Base-by-base conservation (phyloP, 35 echinoderm and acorn worm species). In the Patiria miniata region DNA sequence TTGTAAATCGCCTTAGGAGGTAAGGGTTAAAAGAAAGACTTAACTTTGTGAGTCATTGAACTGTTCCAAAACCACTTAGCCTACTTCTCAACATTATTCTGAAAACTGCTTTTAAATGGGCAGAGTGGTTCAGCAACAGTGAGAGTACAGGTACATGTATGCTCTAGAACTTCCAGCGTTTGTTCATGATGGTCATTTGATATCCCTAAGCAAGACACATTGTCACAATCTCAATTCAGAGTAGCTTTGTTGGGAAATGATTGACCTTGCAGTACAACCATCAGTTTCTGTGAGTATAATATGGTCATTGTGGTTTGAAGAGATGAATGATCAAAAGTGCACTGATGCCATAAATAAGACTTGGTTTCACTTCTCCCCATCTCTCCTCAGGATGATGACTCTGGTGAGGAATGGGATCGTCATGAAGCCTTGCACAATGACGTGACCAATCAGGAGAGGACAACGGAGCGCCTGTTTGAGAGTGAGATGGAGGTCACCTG, bases 321-420 rank as follows among this genome's bases (percentile, higher is more conserved):
- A 78, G 32, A 34, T 37, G 33, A 51, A 79, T 0, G 85, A 77
- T 52, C 52, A 26, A 22, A 87, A 83, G 50, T 53, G 73, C 30
- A 87, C 85, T 52, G 90, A 59, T 51, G 84, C 86, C 84, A 85
- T 87, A 82, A 55, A 32, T 65, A 78, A 6, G n/a, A n/a, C 60
- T 3, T 57, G 81, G 29, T n/a, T 39, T 10, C 36, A 28, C 65
- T 28, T 73, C 19, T 50, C 17, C 21, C 59, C 36, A 87, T 68
- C 12, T 47, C 42, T n/a, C 79, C 81, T 87, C 79, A 93, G 76
- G 91, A 93, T 81, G 86, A 96, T 39, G 94, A 90, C 54, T 90
- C 91, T 8, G 89, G 95, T 76, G 95, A 97, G 40, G 95, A 97
- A 54, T 97, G 95, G 95, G 95, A 97, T 68, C 82, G 95, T 39